Evolutionary conservation across 1,140 invertebrate genomes (phyloP).

Genomic region (Tetraneura akinire): DNA sequence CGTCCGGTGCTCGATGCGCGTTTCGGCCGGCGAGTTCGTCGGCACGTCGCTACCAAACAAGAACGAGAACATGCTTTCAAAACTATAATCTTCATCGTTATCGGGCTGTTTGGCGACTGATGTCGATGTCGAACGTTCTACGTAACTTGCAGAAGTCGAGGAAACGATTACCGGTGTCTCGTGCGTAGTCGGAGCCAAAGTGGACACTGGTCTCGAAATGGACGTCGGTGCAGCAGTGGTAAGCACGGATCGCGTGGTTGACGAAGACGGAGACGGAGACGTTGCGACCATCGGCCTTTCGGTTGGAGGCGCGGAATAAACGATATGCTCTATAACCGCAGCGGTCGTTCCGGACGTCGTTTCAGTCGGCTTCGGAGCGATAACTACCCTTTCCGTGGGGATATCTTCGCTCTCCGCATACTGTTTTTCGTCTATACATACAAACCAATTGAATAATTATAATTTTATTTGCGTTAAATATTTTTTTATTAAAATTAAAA

Average conservation of each 20-base stretch:
- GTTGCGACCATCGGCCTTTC: not conserved
- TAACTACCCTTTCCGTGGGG: not conserved
- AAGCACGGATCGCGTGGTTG: no score
- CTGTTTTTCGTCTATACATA: no score
- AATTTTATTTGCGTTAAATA: no score
- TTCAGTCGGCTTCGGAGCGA: not conserved
- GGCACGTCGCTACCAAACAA: conserved; percentile 14
- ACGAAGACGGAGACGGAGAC: not conserved
- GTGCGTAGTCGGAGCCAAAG: not conserved
- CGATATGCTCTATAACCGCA: conserved; percentile 6
- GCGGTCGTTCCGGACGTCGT: not conserved
- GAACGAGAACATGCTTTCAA: conserved; percentile 51
- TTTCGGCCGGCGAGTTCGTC: not conserved
- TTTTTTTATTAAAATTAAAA: no score
- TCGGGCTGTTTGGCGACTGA: not conserved
- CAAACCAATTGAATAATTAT: no score
- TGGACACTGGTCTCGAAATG: not conserved
- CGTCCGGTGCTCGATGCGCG: conserved; percentile 8
- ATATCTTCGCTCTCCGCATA: conserved; percentile 14
- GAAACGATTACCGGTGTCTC: not conserved
- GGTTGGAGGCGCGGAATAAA: not conserved
- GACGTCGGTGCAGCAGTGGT: not conserved
- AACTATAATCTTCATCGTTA: conserved; percentile 44
- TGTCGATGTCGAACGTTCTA: not conserved
- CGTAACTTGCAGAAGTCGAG: not conserved